Evolutionary conservation across 2,888 invertebrate genomes (phyloP).

Genomic region (Nomada flava): DNA sequence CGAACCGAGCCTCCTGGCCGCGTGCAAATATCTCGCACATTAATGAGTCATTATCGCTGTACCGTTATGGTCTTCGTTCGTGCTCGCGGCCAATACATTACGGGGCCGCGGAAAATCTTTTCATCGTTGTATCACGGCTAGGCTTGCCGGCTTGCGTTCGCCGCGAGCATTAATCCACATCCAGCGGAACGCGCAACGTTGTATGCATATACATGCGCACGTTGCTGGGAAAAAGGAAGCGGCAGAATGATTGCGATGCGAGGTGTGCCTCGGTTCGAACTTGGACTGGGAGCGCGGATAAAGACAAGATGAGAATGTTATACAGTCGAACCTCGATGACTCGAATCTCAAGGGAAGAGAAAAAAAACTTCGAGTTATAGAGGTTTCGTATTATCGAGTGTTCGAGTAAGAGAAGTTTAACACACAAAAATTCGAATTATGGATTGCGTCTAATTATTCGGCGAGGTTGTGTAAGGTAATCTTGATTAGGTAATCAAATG

Average conservation of each 20-base stretch:
- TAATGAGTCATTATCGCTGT: slow-evolving; percentile 73
- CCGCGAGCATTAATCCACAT: slow-evolving; percentile 59
- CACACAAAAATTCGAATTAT: too few species aligned
- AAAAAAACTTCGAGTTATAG: too few species aligned
- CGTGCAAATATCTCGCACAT: slow-evolving; percentile 72
- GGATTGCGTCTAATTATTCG: too few species aligned
- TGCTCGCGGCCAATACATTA: slow-evolving; percentile 68
- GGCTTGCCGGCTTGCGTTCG: slow-evolving; percentile 40
- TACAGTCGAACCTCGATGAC: too few species aligned
- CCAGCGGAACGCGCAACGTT: slow-evolving; percentile 16
- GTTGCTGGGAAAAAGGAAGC: neutral
- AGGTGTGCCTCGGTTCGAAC: neutral
- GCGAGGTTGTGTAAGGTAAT: too few species aligned
- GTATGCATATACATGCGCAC: neutral
- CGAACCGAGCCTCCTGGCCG: slow-evolving; percentile 46
- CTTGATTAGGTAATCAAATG: too few species aligned
- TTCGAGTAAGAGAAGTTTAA: too few species aligned
- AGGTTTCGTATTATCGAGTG: too few species aligned
- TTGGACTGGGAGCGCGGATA: neutral
- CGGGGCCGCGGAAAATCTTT: slow-evolving; percentile 67
- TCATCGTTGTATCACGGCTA: slow-evolving; percentile 58
- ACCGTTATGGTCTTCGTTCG: slow-evolving; percentile 72
- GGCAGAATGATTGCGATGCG: neutral
- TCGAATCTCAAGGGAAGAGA: too few species aligned
- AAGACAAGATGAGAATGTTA: neutral